Percentiles rank a stretch among this genome's conserved stretches.
Evolutionary conservation across 2,888 invertebrate species (phyloP).

Genomic region (Plutella xylostella): DNA sequence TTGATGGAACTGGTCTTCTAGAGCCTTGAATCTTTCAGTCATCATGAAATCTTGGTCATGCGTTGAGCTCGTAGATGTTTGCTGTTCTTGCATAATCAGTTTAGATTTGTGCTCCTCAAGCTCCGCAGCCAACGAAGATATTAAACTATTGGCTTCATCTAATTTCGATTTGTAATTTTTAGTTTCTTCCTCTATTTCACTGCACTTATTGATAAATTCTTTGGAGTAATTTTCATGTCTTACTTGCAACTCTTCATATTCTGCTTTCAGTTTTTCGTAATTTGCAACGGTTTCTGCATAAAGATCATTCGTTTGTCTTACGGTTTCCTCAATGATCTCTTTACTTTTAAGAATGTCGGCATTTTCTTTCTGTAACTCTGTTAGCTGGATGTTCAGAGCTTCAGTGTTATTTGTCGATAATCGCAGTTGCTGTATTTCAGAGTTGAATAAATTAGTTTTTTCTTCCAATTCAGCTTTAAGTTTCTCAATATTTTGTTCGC

Average conservation of each 20-base stretch:
- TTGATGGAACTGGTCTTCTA: too few species aligned
- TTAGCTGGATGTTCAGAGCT: neutral
- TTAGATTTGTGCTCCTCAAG: conserved; percentile 23
- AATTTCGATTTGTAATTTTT: conserved; percentile 31
- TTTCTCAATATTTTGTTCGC: too few species aligned
- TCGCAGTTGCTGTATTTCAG: too few species aligned
- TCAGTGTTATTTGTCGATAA: neutral
- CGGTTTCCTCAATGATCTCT: neutral
- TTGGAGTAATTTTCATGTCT: too few species aligned
- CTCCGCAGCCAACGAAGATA: conserved; percentile 34
- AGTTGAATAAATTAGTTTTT: too few species aligned
- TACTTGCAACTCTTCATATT: neutral
- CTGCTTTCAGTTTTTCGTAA: neutral
- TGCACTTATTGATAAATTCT: too few species aligned
- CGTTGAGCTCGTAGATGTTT: too few species aligned
- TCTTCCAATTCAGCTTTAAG: too few species aligned
- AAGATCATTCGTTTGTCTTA: neutral
- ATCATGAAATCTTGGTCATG: too few species aligned
- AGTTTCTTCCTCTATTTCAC: too few species aligned
- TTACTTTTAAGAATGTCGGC: neutral
- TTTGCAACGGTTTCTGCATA: neutral
- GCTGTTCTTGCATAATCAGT: too few species aligned
- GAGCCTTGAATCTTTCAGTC: too few species aligned
- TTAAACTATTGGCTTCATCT: conserved; percentile 49
- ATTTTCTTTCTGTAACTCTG: neutral